Evolutionary conservation across 2,797 vertebrate species (phyloP).

Genomic region (Xenentodon cancila): DNA sequence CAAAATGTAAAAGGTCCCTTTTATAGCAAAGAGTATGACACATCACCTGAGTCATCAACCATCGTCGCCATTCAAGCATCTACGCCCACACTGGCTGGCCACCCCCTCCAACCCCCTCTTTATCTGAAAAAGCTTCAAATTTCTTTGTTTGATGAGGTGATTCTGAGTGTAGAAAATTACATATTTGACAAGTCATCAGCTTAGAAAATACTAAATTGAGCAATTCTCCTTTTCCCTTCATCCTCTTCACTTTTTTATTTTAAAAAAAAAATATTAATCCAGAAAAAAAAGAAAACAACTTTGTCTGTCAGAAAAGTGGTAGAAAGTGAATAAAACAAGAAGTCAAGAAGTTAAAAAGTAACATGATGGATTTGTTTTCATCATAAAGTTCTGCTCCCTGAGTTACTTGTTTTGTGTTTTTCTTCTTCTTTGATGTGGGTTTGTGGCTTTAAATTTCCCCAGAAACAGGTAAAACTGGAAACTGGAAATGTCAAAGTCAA

Average conservation of each 20-base stretch:
- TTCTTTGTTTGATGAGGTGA: slow-evolving; percentile 37
- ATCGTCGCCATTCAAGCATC: slow-evolving; percentile 52
- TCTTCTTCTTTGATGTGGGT: not conserved
- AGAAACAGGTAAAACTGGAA: not conserved
- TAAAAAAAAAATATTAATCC: not conserved
- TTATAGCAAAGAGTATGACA: slow-evolving; percentile 81
- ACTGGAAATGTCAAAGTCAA: not conserved
- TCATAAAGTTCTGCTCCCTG: not conserved
- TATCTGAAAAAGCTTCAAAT: slow-evolving; percentile 23
- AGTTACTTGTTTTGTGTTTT: not conserved
- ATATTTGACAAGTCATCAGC: not conserved
- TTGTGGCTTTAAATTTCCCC: not conserved
- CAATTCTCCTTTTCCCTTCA: not conserved
- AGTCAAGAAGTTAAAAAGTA: not conserved
- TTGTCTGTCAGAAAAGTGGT: not conserved
- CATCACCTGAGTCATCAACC: slow-evolving; percentile 81
- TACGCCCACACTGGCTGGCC: slow-evolving; percentile 54
- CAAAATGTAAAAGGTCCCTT: slow-evolving; percentile 80
- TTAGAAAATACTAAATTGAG: slow-evolving; percentile 28
- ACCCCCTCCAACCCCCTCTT: slow-evolving; percentile 7
- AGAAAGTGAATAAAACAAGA: not conserved
- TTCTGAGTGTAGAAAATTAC: slow-evolving; percentile 13
- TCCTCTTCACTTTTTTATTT: not conserved
- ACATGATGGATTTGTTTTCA: no score
- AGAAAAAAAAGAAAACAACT: not conserved